A percentile compares a stretch with the other conserved stretches of the same genome.
These are phyloP conservation scores for Caenorhabditis tropicalis DNA, from an alignment of 1,140 invertebrate genomes.

Conservation along the genomic window DNA sequence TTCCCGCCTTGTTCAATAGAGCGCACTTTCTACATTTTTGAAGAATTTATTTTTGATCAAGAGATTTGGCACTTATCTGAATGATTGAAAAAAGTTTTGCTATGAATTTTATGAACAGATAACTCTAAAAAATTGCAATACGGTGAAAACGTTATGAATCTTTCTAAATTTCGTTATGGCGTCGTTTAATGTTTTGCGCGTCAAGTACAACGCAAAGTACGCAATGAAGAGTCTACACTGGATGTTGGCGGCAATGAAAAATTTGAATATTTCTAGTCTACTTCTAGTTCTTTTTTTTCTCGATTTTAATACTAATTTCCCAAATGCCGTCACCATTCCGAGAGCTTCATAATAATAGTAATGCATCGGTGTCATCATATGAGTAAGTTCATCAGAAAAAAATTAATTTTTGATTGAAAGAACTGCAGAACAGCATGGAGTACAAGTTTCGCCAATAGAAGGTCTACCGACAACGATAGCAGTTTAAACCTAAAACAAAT, in stretches of 20 bases:
- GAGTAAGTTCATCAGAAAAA: background rate
- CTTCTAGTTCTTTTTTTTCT: background rate
- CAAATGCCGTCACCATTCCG: background rate
- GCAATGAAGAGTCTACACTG: background rate
- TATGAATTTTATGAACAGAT: no score
- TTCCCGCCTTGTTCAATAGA: background rate
- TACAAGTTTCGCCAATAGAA: background rate
- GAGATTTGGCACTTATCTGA: no score
- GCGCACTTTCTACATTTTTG: background rate
- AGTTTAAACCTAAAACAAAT: background rate
- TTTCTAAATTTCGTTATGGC: no score
- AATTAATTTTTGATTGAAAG: background rate
- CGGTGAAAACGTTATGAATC: no score
- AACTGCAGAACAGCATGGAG: conserved; percentile 10
- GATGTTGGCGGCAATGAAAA: conserved; percentile 3
- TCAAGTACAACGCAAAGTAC: background rate
- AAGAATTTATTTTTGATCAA: no score
- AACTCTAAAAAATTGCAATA: no score
- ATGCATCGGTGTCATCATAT: conserved; percentile 15
- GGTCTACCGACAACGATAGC: background rate
- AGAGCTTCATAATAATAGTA: conserved; percentile 16
- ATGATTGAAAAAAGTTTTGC: no score
- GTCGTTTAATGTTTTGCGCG: background rate
- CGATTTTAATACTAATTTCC: background rate
- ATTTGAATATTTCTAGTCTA: background rate